Evolutionary conservation across 2,797 vertebrate species (phyloP).

Genomic region (Gallirallus australis): DNA sequence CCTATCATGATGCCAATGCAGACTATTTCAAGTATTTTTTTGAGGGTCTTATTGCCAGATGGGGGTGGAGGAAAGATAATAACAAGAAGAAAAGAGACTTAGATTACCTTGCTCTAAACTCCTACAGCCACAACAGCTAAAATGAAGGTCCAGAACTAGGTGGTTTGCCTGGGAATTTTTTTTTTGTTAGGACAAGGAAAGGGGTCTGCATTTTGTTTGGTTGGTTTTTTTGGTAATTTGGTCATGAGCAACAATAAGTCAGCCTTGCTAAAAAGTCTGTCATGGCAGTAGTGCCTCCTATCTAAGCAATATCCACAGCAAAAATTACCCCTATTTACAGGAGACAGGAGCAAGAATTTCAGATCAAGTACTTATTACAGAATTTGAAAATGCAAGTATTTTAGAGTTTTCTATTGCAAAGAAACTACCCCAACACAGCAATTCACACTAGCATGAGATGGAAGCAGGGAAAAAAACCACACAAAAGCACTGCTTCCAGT

Average conservation of each 20-base stretch:
- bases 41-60: neutral
- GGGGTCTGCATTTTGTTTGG: neutral
- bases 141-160: neutral
- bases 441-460: neutral
- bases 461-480: neutral
- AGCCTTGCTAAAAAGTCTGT: neutral
- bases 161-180: neutral
- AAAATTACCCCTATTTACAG: neutral
- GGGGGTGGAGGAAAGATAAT: no score
- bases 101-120: neutral
- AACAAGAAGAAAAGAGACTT: neutral
- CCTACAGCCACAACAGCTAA: neutral
- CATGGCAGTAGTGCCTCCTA: neutral
- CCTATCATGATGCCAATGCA: neutral
- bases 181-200: neutral
- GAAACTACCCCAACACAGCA: neutral
- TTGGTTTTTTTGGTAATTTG: neutral
- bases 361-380: neutral
- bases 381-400: neutral
- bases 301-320: neutral
- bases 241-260: neutral
- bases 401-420: neutral
- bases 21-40: neutral
- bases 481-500: rapidly evolving
- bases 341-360: neutral